phyloP scores from a whole-genome alignment of 2,797 vertebrate genomes.

The Lacerta agilis region DNA sequence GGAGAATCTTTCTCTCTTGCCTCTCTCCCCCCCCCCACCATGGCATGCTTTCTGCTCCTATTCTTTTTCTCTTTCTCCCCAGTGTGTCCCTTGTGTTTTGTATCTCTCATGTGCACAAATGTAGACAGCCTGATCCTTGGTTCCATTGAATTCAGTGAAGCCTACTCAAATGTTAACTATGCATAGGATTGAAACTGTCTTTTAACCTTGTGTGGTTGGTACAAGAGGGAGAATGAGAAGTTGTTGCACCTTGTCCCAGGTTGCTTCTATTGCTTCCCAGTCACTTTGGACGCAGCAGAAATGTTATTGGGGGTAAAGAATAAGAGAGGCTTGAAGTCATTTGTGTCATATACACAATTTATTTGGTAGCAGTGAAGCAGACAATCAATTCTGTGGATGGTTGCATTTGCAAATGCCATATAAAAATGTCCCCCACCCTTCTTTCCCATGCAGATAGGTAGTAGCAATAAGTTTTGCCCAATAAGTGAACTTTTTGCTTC shows the following conservation, averaged over 20 bases:
- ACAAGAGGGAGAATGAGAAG: neutral
- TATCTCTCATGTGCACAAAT: too few species aligned
- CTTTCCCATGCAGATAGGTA: neutral
- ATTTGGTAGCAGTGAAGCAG: slow-evolving; percentile 32
- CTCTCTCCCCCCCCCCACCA: neutral
- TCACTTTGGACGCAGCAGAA: neutral
- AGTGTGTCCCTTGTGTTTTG: too few species aligned
- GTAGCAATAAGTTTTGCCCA: neutral
- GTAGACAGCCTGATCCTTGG: neutral
- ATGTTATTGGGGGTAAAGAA: neutral
- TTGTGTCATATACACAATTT: slow-evolving; percentile 17
- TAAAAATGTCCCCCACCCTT: neutral
- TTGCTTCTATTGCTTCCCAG: neutral
- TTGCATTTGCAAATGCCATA: slow-evolving; percentile 22
- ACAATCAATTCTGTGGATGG: slow-evolving; percentile 12
- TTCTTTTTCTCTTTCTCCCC: neutral
- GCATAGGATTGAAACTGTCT: too few species aligned
- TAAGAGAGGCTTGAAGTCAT: neutral
- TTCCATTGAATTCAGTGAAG: neutral
- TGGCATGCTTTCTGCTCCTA: neutral
- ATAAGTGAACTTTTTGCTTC: neutral
- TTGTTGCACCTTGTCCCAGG: neutral
- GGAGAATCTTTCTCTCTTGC: neutral
- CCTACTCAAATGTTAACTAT: too few species aligned
- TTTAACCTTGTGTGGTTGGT: neutral